phyloP scores from a whole-genome alignment of 2,113 vertebrate species.

The Gulo gulo region DNA sequence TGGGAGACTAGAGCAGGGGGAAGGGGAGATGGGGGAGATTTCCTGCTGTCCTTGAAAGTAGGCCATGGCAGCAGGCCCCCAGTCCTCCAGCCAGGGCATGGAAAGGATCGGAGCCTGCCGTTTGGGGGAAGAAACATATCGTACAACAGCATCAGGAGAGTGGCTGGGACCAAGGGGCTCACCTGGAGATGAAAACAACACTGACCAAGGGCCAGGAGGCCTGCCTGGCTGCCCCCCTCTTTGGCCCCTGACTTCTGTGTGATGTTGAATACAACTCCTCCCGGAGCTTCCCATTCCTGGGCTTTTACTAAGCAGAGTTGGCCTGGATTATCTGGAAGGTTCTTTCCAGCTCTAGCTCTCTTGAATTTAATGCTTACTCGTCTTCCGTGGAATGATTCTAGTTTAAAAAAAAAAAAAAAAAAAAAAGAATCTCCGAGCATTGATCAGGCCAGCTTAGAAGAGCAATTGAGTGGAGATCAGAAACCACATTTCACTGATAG shows the following conservation, averaged over 20 bases:
- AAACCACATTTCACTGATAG: constrained; percentile 33
- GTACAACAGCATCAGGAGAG: background rate
- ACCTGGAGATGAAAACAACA: background rate
- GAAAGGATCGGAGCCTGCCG: background rate
- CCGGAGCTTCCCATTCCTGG: background rate
- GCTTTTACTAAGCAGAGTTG: background rate
- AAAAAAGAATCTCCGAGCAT: constrained; percentile 23
- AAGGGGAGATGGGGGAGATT: background rate
- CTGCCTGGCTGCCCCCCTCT: background rate
- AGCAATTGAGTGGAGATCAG: constrained; percentile 11
- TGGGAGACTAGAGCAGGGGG: background rate
- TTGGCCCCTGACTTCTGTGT: too few species aligned
- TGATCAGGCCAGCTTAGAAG: background rate
- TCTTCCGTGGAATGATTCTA: constrained; percentile 46
- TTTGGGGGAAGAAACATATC: background rate
- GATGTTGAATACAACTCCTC: background rate
- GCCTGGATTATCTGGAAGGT: background rate
- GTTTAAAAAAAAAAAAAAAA: background rate
- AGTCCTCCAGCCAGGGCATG: background rate
- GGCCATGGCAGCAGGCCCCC: background rate
- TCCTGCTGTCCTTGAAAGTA: background rate
- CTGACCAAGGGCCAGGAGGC: background rate
- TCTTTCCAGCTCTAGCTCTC: background rate
- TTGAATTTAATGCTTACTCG: constrained; percentile 45
- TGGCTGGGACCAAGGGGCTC: background rate